phyloP scores from a whole-genome alignment of 2,888 invertebrate genomes.

The Lymantria monacha region DNA sequence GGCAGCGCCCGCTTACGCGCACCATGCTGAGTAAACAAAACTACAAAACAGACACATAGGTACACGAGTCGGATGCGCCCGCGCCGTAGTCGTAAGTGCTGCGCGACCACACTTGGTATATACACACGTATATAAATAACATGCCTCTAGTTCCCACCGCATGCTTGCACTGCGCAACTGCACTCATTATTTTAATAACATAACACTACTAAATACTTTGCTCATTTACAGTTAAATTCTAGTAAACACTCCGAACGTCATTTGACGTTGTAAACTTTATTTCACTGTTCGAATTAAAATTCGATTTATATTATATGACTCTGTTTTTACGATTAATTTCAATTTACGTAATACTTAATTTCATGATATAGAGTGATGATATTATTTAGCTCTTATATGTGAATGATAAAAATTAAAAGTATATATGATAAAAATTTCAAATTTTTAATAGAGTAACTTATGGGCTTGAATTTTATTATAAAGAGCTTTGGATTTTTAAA shows the following conservation, averaged over 20 bases:
- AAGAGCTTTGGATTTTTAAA: too few species aligned
- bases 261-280: background rate
- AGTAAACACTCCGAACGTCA: background rate
- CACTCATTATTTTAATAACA: slow-evolving; percentile 14
- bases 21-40: slow-evolving; percentile 72
- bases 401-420: too few species aligned
- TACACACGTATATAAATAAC: slow-evolving; percentile 30
- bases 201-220: background rate
- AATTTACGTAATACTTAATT: too few species aligned
- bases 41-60: slow-evolving; percentile 52
- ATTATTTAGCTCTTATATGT: too few species aligned
- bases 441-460: too few species aligned
- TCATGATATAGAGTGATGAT: too few species aligned
- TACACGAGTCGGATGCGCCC: slow-evolving; percentile 51
- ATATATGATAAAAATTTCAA: too few species aligned
- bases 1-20: slow-evolving; percentile 39
- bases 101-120: slow-evolving; percentile 21
- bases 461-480: too few species aligned
- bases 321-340: too few species aligned
- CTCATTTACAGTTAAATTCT: background rate
- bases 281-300: too few species aligned
- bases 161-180: slow-evolving; percentile 11
- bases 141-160: slow-evolving; percentile 9
- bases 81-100: slow-evolving; percentile 34
- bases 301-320: too few species aligned